Conservation (phyloP, 2,888 invertebrate species). For the Drosophila heteroneura region DNA sequence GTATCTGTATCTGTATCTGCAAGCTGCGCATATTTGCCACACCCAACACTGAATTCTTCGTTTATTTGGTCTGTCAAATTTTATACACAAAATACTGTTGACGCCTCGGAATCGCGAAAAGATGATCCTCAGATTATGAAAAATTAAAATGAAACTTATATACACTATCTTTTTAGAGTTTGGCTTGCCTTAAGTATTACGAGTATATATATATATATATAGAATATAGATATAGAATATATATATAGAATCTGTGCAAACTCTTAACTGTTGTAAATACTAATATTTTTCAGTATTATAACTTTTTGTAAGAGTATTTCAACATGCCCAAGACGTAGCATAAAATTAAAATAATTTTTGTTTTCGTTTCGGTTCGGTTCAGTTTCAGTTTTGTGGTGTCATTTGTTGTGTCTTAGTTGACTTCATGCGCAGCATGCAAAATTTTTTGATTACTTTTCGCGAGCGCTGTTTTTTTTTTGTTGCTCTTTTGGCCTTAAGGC, state of each 20-base stretch:
- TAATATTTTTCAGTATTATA: not conserved
- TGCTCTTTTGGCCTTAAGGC: conserved; percentile 9
- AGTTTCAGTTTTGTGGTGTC: conserved; percentile 61
- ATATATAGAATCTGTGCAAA: not conserved
- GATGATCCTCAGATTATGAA: conserved; percentile 12
- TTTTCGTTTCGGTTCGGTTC: conserved; percentile 40
- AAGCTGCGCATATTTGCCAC: conserved; percentile 65
- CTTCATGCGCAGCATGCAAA: conserved; percentile 71
- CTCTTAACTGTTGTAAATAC: not conserved
- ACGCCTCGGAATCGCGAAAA: conserved; percentile 48
- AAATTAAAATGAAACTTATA: conserved; percentile 9
- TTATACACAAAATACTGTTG: conserved; percentile 67
- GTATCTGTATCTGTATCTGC: conserved; percentile 44
- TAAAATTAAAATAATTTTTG: conserved; percentile 64
- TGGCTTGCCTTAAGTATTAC: not conserved
- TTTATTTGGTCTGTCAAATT: conserved; percentile 71
- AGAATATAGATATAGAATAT: no score
- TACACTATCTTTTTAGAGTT: conserved; percentile 20
- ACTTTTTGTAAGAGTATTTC: conserved; percentile 32
- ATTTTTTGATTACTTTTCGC: conserved; percentile 39
- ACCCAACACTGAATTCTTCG: conserved; percentile 64
- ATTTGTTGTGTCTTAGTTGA: conserved; percentile 60
- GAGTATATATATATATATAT: not conserved
- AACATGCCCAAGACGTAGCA: conserved; percentile 44
- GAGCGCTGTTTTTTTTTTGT: not conserved